These are phyloP conservation scores for Lasioglossum albipes DNA, from an alignment of 1,140 invertebrate species.

Conservation along the genomic window DNA sequence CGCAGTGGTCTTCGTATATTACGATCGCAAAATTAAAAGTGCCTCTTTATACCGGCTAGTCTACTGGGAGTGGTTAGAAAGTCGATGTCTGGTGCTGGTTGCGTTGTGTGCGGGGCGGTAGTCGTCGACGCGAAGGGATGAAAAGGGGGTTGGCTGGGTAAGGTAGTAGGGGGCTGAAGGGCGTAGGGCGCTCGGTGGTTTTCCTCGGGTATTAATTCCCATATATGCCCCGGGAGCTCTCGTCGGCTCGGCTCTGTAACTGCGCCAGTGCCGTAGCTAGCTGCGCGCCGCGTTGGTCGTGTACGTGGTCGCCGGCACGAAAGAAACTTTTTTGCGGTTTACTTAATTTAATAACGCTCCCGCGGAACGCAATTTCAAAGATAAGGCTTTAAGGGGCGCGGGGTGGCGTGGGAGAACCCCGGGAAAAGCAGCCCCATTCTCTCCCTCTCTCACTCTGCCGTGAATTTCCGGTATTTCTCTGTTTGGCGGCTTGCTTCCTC, in stretches of 20 bases:
- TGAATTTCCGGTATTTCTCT: not conserved
- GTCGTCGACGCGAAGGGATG: conserved; percentile 12
- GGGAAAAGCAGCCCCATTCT: not conserved
- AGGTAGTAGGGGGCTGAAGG: no score
- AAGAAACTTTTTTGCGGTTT: conserved; percentile 69
- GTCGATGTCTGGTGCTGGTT: conserved; percentile 16
- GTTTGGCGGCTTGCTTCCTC: not conserved
- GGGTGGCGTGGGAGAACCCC: not conserved
- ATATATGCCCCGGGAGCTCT: conserved; percentile 32
- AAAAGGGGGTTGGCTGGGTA: not conserved
- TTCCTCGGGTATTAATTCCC: conserved; percentile 50
- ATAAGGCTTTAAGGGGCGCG: conserved; percentile 65
- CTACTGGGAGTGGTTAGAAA: not conserved
- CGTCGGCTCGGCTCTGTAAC: conserved; percentile 15
- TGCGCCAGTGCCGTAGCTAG: conserved; percentile 1
- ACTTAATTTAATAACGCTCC: conserved; percentile 73
- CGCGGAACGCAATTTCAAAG: conserved; percentile 71
- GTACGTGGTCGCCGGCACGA: conserved; percentile 14
- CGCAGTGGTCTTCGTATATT: conserved; percentile 5
- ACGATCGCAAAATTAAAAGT: conserved; percentile 52
- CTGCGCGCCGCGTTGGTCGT: not conserved
- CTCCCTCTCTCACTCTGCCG: not conserved
- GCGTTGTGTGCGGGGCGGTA: not conserved
- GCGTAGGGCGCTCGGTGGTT: conserved; percentile 4
- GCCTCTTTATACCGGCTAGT: conserved; percentile 14